Evolutionary conservation across 1,140 invertebrate species (phyloP).

Genomic region (Anoplolepis gracilipes): DNA sequence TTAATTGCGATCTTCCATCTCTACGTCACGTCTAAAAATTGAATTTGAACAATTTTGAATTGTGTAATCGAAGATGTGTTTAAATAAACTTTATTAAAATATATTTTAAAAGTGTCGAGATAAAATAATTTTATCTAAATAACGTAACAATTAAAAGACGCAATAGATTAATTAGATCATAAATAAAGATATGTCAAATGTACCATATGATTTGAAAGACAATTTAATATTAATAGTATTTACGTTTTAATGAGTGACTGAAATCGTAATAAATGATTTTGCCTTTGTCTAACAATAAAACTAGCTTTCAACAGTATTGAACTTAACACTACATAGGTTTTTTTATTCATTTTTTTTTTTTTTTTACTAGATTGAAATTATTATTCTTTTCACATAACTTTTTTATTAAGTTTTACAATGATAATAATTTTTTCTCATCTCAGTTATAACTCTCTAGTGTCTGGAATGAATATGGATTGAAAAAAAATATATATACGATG

Average conservation of each 20-base stretch:
- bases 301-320: too few species aligned
- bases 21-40: background rate
- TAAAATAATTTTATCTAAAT: background rate
- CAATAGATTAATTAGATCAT: background rate
- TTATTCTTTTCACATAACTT: too few species aligned
- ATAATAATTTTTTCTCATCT: too few species aligned
- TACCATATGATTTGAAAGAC: background rate
- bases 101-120: background rate
- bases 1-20: conserved; percentile 36
- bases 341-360: too few species aligned
- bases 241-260: background rate
- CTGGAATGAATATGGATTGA: too few species aligned
- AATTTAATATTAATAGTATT: background rate
- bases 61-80: background rate
- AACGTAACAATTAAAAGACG: background rate
- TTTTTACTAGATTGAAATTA: too few species aligned
- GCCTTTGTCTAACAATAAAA: too few species aligned
- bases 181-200: background rate
- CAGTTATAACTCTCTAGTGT: too few species aligned
- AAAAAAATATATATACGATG: too few species aligned
- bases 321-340: too few species aligned
- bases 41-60: background rate
- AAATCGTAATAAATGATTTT: background rate
- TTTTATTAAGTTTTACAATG: too few species aligned
- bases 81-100: background rate